phyloP scores from a whole-genome alignment of 2,113 vertebrate genomes.

The Edolisoma coerulescens region DNA sequence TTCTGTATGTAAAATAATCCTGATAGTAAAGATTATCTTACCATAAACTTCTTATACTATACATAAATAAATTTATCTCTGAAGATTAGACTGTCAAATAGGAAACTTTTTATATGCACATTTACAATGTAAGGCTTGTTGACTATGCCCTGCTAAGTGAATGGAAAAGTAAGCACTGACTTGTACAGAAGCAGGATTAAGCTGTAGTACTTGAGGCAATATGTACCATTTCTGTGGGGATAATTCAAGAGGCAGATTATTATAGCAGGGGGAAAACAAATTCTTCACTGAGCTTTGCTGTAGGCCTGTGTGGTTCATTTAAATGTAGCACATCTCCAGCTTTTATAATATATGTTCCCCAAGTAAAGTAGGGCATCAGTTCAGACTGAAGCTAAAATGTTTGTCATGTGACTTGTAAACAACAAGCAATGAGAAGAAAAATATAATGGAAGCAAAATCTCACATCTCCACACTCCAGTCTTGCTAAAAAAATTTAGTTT shows the following conservation, averaged over 20 bases:
- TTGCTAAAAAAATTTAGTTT: slow-evolving; percentile 10
- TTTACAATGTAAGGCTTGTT: neutral
- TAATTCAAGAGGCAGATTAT: neutral
- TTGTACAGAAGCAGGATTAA: neutral
- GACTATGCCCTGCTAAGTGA: neutral
- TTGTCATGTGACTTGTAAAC: slow-evolving; percentile 53
- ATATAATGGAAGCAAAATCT: slow-evolving; percentile 14
- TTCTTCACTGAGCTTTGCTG: slow-evolving; percentile 4
- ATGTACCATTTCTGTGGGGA: neutral
- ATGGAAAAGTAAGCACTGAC: neutral
- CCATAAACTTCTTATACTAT: neutral
- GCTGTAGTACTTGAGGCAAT: neutral
- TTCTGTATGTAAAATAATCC: neutral
- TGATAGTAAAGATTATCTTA: neutral
- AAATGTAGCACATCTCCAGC: slow-evolving; percentile 12
- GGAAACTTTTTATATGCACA: neutral
- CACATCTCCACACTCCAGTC: neutral
- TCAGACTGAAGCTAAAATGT: slow-evolving; percentile 23
- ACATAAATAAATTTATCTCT: neutral
- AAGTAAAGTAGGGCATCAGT: slow-evolving; percentile 47
- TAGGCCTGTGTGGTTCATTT: slow-evolving; percentile 40
- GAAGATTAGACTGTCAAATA: neutral
- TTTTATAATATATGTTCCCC: neutral
- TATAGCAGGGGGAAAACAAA: neutral
- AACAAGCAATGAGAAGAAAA: slow-evolving; percentile 25